Evolutionary conservation across 1,140 invertebrate species (phyloP), one percentile per base, ranked within the genome.

Genomic region (Cataglyphis hispanica): DNA sequence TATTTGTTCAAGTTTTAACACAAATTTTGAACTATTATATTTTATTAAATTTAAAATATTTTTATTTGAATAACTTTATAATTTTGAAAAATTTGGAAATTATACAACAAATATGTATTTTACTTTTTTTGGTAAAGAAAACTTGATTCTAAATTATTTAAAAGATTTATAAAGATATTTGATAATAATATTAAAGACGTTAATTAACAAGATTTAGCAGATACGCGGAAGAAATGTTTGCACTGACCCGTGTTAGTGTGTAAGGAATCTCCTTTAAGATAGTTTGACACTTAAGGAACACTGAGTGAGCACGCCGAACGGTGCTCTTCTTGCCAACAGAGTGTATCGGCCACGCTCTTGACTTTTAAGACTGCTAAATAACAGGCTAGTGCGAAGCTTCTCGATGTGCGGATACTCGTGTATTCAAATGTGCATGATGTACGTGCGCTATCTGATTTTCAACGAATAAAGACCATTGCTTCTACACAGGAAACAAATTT

Each of bases 311-410:
- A 76, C 64, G 53, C 61, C 81, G 69, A 37, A 86, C 74, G 76
- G 67, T 91, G 91, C 84, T 91, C 91, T 34, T 91, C 85, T 91
- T 91, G 87, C 91, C 78, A 91, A 91, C 91, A 85, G 77, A 91
- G 88, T 91, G 91, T 91, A 75, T 91, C 91, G 90, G 90, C 90
- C 80, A 91, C 90, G 90, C 90, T 91, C 88, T 89, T 90, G 90
- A 89, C 88, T 90, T 90, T 91, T 90, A 90, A 90, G 88, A 87
- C 70, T 40, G 78, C 64, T 87, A 85, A 90, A 90, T 75, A 70
- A 70, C 58, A 84, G 86, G 81, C 84, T 89, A 70, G 64, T 70
- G 61, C 58, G 76, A 86, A 83, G 87, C 56, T 86, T 64, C 76
- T 61, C 78, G 53, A 74, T 83, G 67, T 74, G 25, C 37, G 78